These are phyloP conservation scores for Herpailurus yagouaroundi DNA, from an alignment of 2,113 vertebrate species.

Conservation along the genomic window DNA sequence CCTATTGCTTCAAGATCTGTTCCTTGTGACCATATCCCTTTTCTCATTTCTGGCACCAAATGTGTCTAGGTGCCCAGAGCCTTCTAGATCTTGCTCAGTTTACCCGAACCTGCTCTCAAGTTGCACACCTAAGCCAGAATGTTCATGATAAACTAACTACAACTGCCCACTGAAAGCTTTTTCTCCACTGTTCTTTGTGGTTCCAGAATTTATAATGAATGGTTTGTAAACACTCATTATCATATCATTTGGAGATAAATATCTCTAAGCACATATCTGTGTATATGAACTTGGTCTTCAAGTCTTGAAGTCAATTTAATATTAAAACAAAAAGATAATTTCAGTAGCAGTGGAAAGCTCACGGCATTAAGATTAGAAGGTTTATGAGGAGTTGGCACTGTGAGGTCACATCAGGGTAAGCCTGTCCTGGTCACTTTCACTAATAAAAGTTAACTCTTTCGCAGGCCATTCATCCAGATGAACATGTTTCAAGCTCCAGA, in stretches of 20 bases:
- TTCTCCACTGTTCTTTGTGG: background rate
- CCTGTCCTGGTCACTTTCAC: background rate
- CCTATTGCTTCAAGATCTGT: background rate
- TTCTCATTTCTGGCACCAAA: background rate
- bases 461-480: too few species aligned
- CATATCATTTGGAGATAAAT: background rate
- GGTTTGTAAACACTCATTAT: background rate
- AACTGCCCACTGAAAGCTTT: background rate
- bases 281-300: background rate
- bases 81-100: background rate
- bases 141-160: background rate
- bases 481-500: background rate
- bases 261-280: background rate
- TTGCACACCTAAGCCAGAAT: background rate
- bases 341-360: background rate
- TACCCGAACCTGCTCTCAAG: background rate
- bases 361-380: background rate
- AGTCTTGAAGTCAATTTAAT: background rate
- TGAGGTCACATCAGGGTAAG: background rate
- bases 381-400: background rate
- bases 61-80: background rate
- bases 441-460: background rate
- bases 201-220: background rate
- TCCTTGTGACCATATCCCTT: background rate
- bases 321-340: background rate